Conservation (phyloP, 2,113 vertebrate species). For the Alligator sinensis region DNA sequence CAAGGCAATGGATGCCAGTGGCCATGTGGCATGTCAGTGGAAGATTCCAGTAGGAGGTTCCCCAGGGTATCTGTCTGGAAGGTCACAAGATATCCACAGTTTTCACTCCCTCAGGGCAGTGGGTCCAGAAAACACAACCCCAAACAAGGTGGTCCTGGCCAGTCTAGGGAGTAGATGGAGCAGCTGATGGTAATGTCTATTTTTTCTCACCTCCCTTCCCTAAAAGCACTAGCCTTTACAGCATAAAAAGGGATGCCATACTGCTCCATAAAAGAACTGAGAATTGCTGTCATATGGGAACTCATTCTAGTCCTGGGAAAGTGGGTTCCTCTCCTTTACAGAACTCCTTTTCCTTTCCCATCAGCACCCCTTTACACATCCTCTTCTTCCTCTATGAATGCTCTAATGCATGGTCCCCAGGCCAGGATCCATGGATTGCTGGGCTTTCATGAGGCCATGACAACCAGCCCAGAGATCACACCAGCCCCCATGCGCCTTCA, state of each 20-base stretch:
- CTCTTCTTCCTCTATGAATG: background rate
- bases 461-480: too few species aligned
- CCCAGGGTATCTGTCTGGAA: background rate
- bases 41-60: background rate
- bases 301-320: background rate
- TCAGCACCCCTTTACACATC: background rate
- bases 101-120: background rate
- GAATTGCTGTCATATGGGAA: background rate
- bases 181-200: background rate
- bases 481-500: too few species aligned
- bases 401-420: background rate
- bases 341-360: background rate
- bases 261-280: background rate
- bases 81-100: background rate
- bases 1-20: background rate
- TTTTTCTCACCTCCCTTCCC: background rate
- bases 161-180: too few species aligned
- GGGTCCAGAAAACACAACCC: background rate
- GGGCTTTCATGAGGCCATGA: too few species aligned
- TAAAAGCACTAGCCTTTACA: background rate
- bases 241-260: background rate
- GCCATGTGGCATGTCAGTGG: background rate
- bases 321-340: background rate
- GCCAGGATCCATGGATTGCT: too few species aligned
- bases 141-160: background rate